phyloP scores from a whole-genome alignment of 1,140 invertebrate genomes.

The Conus ventricosus region DNA sequence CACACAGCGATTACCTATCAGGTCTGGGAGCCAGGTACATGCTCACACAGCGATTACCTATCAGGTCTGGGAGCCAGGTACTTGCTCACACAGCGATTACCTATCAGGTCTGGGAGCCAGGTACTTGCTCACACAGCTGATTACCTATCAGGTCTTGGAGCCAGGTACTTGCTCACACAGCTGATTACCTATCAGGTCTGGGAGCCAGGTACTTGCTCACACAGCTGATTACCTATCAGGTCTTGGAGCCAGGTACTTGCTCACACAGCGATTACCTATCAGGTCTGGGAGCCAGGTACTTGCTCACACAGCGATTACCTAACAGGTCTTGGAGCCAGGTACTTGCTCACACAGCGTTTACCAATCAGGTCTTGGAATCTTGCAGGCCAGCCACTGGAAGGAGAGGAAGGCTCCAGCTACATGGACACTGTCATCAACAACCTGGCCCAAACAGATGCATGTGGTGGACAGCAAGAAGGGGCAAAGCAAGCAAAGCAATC shows the following conservation, averaged over 20 bases:
- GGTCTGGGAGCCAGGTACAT: not conserved
- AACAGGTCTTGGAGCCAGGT: too few relatives aligned
- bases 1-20: not conserved
- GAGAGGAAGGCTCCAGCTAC: too few relatives aligned
- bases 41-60: not conserved
- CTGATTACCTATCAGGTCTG: not conserved
- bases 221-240: not conserved
- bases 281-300: not conserved
- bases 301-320: not conserved
- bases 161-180: too few relatives aligned
- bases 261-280: not conserved
- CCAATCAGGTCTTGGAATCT: not conserved
- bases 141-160: not conserved
- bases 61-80: too few relatives aligned
- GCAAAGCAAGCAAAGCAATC: too few relatives aligned
- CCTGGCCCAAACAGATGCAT: too few relatives aligned
- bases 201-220: not conserved
- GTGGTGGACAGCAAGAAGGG: too few relatives aligned
- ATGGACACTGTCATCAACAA: too few relatives aligned
- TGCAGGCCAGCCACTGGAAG: too few relatives aligned
- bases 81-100: too few relatives aligned
- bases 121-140: not conserved
- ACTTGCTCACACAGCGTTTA: too few relatives aligned
- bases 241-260: too few relatives aligned
- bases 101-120: not conserved